Evolutionary conservation across 2,797 vertebrate species (phyloP).

Genomic region (Crenichthys baileyi): DNA sequence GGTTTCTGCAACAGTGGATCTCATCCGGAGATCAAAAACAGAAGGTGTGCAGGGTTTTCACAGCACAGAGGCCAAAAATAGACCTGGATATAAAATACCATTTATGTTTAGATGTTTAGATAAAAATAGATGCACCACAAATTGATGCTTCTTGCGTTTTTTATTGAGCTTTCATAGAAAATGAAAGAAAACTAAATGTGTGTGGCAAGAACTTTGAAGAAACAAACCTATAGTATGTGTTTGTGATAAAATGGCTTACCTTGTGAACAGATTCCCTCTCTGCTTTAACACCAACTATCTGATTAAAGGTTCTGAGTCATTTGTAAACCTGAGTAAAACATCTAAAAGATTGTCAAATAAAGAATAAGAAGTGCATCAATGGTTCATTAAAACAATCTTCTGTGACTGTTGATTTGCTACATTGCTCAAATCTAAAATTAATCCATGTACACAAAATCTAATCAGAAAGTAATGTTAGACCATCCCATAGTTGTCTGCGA

Average conservation of each 20-base stretch:
- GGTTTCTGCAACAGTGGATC: constrained; percentile 12
- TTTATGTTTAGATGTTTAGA: not conserved
- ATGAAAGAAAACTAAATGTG: not conserved
- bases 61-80: not conserved
- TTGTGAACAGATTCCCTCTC: not conserved
- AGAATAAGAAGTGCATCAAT: not conserved
- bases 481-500: not conserved
- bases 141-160: not conserved
- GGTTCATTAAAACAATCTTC: not conserved
- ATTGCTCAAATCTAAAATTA: not conserved
- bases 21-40: not conserved
- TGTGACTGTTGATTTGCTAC: not conserved
- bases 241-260: not conserved
- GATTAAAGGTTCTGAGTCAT: not conserved
- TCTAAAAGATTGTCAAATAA: not conserved
- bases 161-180: not conserved
- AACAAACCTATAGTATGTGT: not conserved
- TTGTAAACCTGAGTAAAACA: not conserved
- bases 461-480: not conserved
- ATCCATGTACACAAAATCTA: not conserved
- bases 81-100: not conserved
- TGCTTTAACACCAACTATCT: not conserved
- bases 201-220: not conserved
- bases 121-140: no score
- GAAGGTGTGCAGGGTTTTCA: not conserved